A percentile compares a stretch with the other conserved stretches of the same genome.
Evolutionary conservation across 1,140 invertebrate genomes (phyloP).

Genomic region (Drosophila watanabei): DNA sequence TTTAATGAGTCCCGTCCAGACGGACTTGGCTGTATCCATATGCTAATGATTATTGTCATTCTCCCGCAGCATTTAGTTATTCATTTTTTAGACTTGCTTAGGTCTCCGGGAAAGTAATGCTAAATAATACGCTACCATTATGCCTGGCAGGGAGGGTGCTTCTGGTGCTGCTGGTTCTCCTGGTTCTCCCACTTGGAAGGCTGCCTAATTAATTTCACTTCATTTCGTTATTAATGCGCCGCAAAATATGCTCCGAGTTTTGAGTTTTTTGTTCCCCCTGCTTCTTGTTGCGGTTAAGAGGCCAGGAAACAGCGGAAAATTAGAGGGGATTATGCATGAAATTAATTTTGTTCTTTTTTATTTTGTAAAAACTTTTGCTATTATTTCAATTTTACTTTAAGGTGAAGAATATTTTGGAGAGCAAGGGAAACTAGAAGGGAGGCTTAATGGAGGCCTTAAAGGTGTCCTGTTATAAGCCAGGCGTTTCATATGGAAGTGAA

Average conservation of each 20-base stretch:
- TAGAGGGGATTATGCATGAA: slow-evolving; percentile 23
- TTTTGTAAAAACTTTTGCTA: slow-evolving; percentile 14
- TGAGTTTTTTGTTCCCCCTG: slow-evolving; percentile 2
- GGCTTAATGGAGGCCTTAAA: not conserved
- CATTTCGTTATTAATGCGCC: slow-evolving; percentile 24
- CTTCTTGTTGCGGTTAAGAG: slow-evolving; percentile 7
- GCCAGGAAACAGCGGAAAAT: slow-evolving; percentile 7
- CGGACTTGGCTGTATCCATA: slow-evolving; percentile 12
- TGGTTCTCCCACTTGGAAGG: slow-evolving; percentile 11
- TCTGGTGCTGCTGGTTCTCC: not conserved
- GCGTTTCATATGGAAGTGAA: not conserved
- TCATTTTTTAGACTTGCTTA: slow-evolving; percentile 11
- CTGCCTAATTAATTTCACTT: slow-evolving; percentile 24
- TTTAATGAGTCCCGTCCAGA: slow-evolving; percentile 15
- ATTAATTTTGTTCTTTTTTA: slow-evolving; percentile 17
- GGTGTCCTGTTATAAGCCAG: not conserved
- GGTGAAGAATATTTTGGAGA: not conserved
- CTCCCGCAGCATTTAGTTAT: slow-evolving; percentile 11
- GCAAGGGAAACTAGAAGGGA: not conserved
- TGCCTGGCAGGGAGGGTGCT: not conserved
- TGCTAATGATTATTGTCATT: slow-evolving; percentile 22
- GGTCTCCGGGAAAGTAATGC: slow-evolving; percentile 9
- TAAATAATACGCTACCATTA: slow-evolving; percentile 19
- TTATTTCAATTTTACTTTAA: slow-evolving; percentile 14
- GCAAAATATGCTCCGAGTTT: slow-evolving; percentile 18